Evolutionary conservation across 2,888 invertebrate species (phyloP), one percentile per base, ranked within the genome.

Genomic region (Pristionchus mayeri): DNA sequence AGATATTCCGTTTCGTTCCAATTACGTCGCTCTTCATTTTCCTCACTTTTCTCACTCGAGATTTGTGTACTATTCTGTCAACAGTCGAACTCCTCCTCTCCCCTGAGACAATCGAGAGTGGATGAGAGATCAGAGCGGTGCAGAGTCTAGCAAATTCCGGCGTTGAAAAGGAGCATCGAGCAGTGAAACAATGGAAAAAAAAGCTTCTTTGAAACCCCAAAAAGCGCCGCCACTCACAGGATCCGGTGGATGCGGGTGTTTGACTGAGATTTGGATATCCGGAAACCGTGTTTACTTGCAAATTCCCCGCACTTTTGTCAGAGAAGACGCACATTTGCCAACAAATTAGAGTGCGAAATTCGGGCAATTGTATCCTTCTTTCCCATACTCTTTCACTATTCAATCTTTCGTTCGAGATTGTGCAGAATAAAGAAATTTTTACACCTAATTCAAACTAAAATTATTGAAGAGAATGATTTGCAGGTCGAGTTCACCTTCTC

Each of bases 401-500:
- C n/a, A n/a, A n/a, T n/a, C n/a, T n/a, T n/a, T n/a, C n/a, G n/a
- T n/a, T n/a, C n/a, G n/a, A n/a, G 44, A 44, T 9, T 13, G 44
- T 44, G 6, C 44, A 44, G 13, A 44, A 44, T 54, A 54, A 54
- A 7, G 54, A 54, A 50, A 50, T 4, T 3, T 2, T 18, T 54
- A 7, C 21, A 54, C 21, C 54, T 50, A 57, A 24, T 57, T 6
- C 24, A 21, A 4, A 57, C 7, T 57, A 44, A 44, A 44, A 44
- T 44, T 44, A 44, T 13, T 48, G 9, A 18, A n/a, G n/a, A n/a
- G n/a, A n/a, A n/a, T n/a, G n/a, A 44, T n/a, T 18, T 63, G 13
- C 52, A 84, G 84, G 44, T 84, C 4, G 54, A 37, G n/a, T 84
- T 84, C 75, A 34, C 71, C 27, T 30, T 84, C 52, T 50, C 71